phyloP scores from a whole-genome alignment of 1,140 invertebrate genomes.

The Thalassaphorura encarpata region DNA sequence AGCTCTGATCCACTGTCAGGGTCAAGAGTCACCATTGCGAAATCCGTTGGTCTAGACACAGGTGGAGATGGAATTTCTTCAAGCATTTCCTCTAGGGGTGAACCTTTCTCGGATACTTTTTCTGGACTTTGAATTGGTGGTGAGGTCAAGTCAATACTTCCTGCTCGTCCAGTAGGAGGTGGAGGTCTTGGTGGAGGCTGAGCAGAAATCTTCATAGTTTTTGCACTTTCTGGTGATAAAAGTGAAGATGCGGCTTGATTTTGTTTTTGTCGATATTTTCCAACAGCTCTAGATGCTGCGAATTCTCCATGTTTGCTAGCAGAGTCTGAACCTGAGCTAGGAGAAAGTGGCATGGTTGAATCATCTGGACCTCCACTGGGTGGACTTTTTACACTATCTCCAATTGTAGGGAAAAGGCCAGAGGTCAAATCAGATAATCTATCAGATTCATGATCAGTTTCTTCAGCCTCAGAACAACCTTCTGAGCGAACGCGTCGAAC shows the following conservation, averaged over 20 bases:
- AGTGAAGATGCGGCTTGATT: constrained; percentile 31
- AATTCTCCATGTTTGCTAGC: constrained; percentile 50
- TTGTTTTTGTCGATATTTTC: constrained; percentile 67
- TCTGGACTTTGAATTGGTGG: background rate
- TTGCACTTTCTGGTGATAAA: background rate
- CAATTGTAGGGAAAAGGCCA: constrained; percentile 58
- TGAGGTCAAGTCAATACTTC: constrained; percentile 7
- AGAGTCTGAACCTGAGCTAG: constrained; percentile 30
- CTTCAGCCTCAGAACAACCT: constrained; percentile 17
- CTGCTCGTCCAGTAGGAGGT: constrained; percentile 16
- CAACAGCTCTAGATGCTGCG: constrained; percentile 67
- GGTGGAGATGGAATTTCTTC: background rate
- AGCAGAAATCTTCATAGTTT: background rate
- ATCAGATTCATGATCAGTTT: constrained; percentile 38
- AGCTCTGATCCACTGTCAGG: background rate
- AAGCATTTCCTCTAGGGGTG: too few relatives aligned
- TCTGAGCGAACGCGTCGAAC: constrained; percentile 20
- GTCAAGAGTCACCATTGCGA: background rate
- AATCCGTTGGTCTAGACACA: background rate
- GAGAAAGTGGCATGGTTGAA: background rate
- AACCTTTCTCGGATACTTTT: background rate
- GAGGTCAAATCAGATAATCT: constrained; percentile 42
- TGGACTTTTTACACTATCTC: constrained; percentile 50
- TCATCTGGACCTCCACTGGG: background rate
- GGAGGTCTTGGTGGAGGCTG: constrained; percentile 25